Evolutionary conservation across 2,888 invertebrate genomes (phyloP), one percentile per base, ranked within the genome.

Genomic region (Synergus gifuensis): DNA sequence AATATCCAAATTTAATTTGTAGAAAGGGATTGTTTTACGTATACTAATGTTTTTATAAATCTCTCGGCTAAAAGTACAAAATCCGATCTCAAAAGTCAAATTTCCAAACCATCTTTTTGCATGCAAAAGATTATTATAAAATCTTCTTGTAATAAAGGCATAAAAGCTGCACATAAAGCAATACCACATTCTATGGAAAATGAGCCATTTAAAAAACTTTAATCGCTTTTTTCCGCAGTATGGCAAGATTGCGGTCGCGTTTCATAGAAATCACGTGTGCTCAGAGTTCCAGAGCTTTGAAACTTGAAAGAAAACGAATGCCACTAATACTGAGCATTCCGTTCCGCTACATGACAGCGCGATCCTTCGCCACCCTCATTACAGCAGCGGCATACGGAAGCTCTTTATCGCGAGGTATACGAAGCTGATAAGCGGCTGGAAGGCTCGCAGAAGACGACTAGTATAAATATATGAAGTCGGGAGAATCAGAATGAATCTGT

Each of bases 281-380:
- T 54, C 22, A 54, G 49, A 73, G 36, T 54, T 73, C n/a, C 36
- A 54, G 49, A 28, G 54, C 73, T 73, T 73, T 36, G 36, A 54
- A 73, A 73, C 36, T 54, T 54, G 73, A 54, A 54, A 49, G 49
- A 73, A 73, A 73, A 49, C 73, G 36, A 73, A 73, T 73, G 54
- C 73, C 28, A 54, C 49, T 73, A 73, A 73, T 73, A 49, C 73
- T n/a, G 36, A 49, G 73, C 73, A 73, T 73, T 73, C 73, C 73
- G 73, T 54, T 73, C 76, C 76, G 36, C 78, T 76, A 42, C 77
- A 77, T 76, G 82, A 81, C 79, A 83, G 81, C 82, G 82, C 78
- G 76, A 81, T 76, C 79, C 82, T 79, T 81, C 79, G 76, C 73
- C 28, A 73, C 73, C 73, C 73, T 73, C 73, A 73, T 73, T 73